These are phyloP conservation scores for Operophtera brumata DNA, from an alignment of 2,888 invertebrate genomes.

Conservation along the genomic window DNA sequence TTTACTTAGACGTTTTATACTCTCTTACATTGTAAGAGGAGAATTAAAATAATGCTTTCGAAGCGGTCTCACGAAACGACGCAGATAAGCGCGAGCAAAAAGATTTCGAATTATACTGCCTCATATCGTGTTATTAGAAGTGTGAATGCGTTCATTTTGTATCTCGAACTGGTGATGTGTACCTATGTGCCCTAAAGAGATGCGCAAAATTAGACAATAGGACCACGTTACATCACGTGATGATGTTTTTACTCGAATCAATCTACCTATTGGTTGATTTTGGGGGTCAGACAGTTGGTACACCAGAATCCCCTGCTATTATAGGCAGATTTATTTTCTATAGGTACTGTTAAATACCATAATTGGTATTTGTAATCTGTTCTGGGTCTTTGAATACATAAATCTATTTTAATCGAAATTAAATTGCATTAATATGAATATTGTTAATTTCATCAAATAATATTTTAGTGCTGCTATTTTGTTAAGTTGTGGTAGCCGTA, in stretches of 20 bases:
- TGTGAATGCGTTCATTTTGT: slow-evolving; percentile 24
- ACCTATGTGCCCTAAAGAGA: slow-evolving; percentile 14
- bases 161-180: slow-evolving; percentile 31
- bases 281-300: too few species aligned
- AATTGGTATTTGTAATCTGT: too few species aligned
- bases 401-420: too few species aligned
- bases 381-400: too few species aligned
- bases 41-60: slow-evolving; percentile 50
- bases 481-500: too few species aligned
- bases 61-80: slow-evolving; percentile 43
- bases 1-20: slow-evolving; percentile 23
- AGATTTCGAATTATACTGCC: slow-evolving; percentile 58
- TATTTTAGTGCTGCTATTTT: too few species aligned
- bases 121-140: slow-evolving; percentile 67
- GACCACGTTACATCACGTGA: background rate
- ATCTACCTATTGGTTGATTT: too few species aligned
- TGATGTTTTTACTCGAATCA: background rate
- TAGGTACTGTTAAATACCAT: too few species aligned
- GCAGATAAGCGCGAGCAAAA: slow-evolving; percentile 52
- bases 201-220: background rate
- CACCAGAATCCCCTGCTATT: too few species aligned
- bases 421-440: too few species aligned
- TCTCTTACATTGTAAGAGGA: slow-evolving; percentile 27
- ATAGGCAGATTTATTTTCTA: too few species aligned
- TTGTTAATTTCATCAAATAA: too few species aligned